Evolutionary conservation across 2,113 vertebrate genomes (phyloP).

Genomic region (Callipepla californica): DNA sequence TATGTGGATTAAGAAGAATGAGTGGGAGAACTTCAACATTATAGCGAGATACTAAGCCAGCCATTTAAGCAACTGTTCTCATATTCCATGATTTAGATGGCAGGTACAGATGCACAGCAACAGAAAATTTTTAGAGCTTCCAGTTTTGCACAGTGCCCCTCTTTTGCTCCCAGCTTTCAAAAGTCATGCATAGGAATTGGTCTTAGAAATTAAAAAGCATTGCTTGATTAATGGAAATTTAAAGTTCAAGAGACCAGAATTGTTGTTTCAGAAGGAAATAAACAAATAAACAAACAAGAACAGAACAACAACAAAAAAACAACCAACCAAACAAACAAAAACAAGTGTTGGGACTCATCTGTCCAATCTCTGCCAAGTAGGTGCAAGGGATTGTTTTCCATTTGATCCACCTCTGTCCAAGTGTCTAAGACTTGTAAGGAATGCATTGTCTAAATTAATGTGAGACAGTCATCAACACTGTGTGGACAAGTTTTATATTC

Average conservation of each 20-base stretch:
- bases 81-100: fast-evolving
- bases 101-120: neutral
- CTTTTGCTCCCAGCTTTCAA: neutral
- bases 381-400: neutral
- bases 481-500: no score
- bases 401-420: neutral
- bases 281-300: neutral
- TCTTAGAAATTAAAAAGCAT: neutral
- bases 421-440: neutral
- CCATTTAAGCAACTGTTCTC: neutral
- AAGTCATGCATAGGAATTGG: neutral
- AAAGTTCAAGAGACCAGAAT: neutral
- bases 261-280: neutral
- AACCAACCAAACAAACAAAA: neutral
- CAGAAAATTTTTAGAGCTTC: neutral
- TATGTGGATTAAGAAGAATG: neutral
- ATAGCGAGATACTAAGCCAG: neutral
- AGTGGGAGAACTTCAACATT: neutral
- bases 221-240: neutral
- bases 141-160: neutral
- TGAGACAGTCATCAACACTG: no score
- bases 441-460: no score
- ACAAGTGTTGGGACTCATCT: neutral
- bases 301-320: no score
- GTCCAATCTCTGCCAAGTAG: neutral